Evolutionary conservation across 2,797 vertebrate genomes (phyloP), one percentile per base, ranked within the genome.

Genomic region (Enteromius mattozi): DNA sequence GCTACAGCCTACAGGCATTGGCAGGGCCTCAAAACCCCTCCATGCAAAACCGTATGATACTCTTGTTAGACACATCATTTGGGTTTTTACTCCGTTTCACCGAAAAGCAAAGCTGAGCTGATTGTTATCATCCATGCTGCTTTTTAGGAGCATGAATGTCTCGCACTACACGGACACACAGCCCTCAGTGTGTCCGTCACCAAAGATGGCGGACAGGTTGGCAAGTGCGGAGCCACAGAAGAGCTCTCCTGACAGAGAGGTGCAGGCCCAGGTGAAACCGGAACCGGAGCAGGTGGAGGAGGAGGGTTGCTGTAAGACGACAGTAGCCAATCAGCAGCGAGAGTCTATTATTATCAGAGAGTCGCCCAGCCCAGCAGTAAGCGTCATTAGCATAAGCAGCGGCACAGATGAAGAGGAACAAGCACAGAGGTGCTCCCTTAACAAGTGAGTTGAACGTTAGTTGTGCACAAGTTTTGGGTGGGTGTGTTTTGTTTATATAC

Each of bases 341-440:
- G 96, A 97, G 80, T 93, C 96, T 0, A 95, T 98, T 74, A 90
- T 98, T 85, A 97, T 98, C 40, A 95, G 95, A 0, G 90, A 97
- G 89, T 96, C 97, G 0, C 97, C 97, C 0, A 99, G 98, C 91
- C 98, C 98, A 0, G 92, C 95, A 0, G 93, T 95, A 91, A 99
- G 98, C 0, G 96, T 98, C 42, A 98, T 99, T 92, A 98, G 97
- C 90, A 97, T 99, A 85, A 97, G 94, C 93, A 99, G 97, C 0
- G 97, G 98, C 87, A 97, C 96, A 0, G 97, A 99, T 1, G 96
- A 96, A 2, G 97, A 98, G 7, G 93, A 93, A 0, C 89, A 91
- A 9, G 93, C 72, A 16, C 96, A 87, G 85, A 91, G 93, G 1
- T 97, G 96, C 89, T 94, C 91, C 0, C 91, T 96, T 35, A 92